Conservation (phyloP, 2,113 vertebrate species). For the Elgaria multicarinata region DNA sequence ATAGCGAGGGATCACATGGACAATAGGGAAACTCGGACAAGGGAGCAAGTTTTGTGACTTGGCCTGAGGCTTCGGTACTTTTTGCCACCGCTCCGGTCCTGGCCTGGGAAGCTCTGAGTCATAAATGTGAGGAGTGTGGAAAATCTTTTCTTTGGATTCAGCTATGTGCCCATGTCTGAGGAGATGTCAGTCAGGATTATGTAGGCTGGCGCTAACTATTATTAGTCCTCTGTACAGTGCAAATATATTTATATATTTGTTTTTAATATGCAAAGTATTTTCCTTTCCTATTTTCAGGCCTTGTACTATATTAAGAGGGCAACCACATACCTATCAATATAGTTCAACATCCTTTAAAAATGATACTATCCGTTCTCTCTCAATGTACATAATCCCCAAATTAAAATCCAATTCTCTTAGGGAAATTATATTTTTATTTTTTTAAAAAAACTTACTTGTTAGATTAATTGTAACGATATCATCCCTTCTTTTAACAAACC, state of each 20-base stretch:
- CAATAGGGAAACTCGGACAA: not conserved
- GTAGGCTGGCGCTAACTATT: not conserved
- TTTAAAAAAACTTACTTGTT: not conserved
- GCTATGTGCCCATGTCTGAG: not conserved
- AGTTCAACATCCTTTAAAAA: not conserved
- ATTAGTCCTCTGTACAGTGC: not conserved
- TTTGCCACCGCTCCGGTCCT: not conserved
- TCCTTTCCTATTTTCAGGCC: not conserved
- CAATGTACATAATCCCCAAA: not conserved
- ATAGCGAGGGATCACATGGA: not conserved
- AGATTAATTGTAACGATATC: not conserved
- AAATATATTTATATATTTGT: not conserved
- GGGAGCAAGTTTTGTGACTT: not conserved
- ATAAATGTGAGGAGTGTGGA: not conserved
- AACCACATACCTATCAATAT: not conserved
- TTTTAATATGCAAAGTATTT: not conserved
- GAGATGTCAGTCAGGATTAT: not conserved
- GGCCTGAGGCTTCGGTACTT: not conserved
- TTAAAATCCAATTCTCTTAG: not conserved
- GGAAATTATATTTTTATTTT: not conserved
- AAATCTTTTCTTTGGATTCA: not conserved
- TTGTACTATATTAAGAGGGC: not conserved
- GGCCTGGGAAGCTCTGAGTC: conserved; percentile 2
- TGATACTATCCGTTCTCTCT: not conserved
- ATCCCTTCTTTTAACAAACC: not conserved